Base-by-base conservation (phyloP, 37 sponge, comb jelly and placozoan species). In the Chondrilla cf. caribensis region DNA sequence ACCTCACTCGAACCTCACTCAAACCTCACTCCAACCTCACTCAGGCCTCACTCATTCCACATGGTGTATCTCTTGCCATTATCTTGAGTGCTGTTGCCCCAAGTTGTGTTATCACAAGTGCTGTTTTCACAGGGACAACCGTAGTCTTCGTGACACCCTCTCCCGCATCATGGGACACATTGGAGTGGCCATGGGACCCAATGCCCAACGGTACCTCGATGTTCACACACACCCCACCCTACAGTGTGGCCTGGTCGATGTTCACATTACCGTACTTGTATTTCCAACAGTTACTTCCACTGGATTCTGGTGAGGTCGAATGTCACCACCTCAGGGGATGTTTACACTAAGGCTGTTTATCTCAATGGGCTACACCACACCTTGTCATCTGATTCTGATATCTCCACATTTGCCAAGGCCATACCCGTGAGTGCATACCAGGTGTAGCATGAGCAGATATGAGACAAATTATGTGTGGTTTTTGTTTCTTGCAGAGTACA, bases 301-400 rank as follows among this genome's bases (percentile, higher is more conserved):
- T 93, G 94, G 94, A 39, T 89, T 14, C 87, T 93, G 51, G 41
- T 55, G 31, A 73, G 36, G 43, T 73, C 44, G 1, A 76, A 82
- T 41, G 91, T 85, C 25, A 58, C 84, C 44, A 51, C 73, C 6
- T 36, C 35, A 0, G 40, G 19, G 41, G 86, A 85, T 65, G 85
- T 84, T 3, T 22, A 60, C 36, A 70, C 54, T 14, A 90, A 84
- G 58, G 87, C 90, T 44, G 79, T 81, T 51, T 93, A 82, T 47
- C 67, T 93, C 37, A 80, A 57, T 38, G 94, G 90, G 59, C 88
- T 93, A 0, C 82, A 89, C 47, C 67, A 90, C 83, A 77, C 83
- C 1, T 18, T 87, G 24, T 58, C n/a, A 1, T 6, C n/a, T 18
- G 83, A 83, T 3, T 41, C 82, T 3, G 68, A 36, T 6, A 24